Evolutionary conservation across 2,797 vertebrate species (phyloP).

Genomic region (Tenualosa thibaudeaui): DNA sequence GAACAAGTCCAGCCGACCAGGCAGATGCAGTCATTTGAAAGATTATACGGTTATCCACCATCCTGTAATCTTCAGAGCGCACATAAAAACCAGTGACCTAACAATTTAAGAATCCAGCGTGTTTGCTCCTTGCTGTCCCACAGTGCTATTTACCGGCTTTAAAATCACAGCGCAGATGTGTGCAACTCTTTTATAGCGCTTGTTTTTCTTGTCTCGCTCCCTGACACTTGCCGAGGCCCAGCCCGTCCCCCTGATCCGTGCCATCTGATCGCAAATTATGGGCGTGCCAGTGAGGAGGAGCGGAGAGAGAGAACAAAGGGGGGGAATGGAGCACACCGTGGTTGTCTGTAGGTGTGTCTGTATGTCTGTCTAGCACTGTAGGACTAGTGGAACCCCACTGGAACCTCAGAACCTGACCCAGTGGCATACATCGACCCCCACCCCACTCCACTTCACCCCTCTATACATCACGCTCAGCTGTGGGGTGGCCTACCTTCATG

Average conservation of each 20-base stretch:
- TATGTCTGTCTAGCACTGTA: neutral
- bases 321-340: neutral
- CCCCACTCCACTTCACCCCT: neutral
- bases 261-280: slow-evolving; percentile 10
- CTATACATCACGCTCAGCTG: neutral
- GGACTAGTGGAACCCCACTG: neutral
- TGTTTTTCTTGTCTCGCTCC: slow-evolving; percentile 56
- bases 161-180: slow-evolving; percentile 67
- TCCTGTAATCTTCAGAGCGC: slow-evolving; percentile 68
- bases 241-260: slow-evolving; percentile 27
- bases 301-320: neutral
- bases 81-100: slow-evolving; percentile 60
- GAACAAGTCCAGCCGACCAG: slow-evolving; percentile 54
- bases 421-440: neutral
- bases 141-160: slow-evolving; percentile 66
- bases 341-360: neutral
- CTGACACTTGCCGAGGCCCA: slow-evolving; percentile 48
- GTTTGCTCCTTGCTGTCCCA: slow-evolving; percentile 56
- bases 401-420: neutral
- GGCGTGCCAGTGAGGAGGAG: neutral
- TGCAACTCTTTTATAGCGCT: slow-evolving; percentile 60
- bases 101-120: slow-evolving; percentile 67
- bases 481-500: neutral
- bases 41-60: slow-evolving; percentile 64
- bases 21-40: slow-evolving; percentile 67